Percentiles rank a stretch among this genome's conserved stretches.
Conservation (phyloP, 2,888 invertebrate genomes). For the Diogma glabrata region DNA sequence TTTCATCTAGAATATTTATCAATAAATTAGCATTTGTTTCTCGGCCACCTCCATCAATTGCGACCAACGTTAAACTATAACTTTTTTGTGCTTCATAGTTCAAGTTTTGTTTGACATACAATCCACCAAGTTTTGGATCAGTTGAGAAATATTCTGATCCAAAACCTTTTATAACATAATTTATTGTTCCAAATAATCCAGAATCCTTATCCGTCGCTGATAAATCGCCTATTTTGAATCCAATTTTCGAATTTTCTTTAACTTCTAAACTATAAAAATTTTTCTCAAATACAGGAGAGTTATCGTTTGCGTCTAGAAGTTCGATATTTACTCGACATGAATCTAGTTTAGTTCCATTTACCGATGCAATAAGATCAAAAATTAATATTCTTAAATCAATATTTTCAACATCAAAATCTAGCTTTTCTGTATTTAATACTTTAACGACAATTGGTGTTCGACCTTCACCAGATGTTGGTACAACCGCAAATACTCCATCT, state of each 20-base stretch:
- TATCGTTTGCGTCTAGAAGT: conserved; percentile 68
- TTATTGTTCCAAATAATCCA: conserved; percentile 56
- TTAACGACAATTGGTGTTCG: conserved; percentile 63
- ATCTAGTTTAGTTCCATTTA: conserved; percentile 44
- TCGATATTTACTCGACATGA: conserved; percentile 49
- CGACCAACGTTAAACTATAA: conserved; percentile 68
- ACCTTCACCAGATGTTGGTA: conserved; percentile 55
- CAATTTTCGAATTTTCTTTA: conserved; percentile 50
- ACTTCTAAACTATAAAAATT: conserved; percentile 52
- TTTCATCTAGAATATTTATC: conserved; percentile 60
- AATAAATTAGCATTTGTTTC: conserved; percentile 57
- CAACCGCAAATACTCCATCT: conserved; percentile 48
- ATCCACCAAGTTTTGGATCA: conserved; percentile 50
- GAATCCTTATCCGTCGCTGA: conserved; percentile 62
- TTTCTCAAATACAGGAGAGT: conserved; percentile 55
- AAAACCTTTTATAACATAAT: conserved; percentile 64
- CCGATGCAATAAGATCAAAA: conserved; percentile 55
- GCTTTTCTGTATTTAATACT: conserved; percentile 48
- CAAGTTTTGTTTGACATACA: conserved; percentile 50
- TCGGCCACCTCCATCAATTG: conserved; percentile 68
- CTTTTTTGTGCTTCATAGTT: conserved; percentile 73
- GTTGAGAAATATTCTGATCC: conserved; percentile 66
- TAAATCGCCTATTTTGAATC: conserved; percentile 51
- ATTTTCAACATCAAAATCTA: conserved; percentile 61
- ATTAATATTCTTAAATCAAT: conserved; percentile 45